phyloP scores from a whole-genome alignment of 2,888 invertebrate genomes.

The Harmothoe impar region DNA sequence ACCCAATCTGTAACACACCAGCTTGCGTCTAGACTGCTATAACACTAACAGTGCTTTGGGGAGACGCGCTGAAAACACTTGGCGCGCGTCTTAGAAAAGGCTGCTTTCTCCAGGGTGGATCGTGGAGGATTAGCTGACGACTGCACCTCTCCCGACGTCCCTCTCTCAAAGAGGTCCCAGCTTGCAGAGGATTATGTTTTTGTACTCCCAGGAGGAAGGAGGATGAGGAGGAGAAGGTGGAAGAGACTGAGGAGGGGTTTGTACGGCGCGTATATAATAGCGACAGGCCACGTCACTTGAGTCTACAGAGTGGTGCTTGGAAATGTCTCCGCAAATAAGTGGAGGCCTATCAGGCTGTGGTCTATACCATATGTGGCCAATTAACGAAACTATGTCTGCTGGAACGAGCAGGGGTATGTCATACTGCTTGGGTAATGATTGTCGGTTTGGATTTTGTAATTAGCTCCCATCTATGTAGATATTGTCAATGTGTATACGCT shows the following conservation, averaged over 20 bases:
- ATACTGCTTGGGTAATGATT: neutral
- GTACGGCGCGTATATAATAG: neutral
- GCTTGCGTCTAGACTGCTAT: neutral
- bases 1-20: neutral
- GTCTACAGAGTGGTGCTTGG: slow-evolving; percentile 3
- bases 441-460: neutral
- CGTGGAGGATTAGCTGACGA: neutral
- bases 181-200: neutral
- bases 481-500: neutral
- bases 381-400: slow-evolving; percentile 1
- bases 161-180: neutral
- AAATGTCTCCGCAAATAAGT: neutral
- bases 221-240: slow-evolving; percentile 6
- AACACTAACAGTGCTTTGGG: neutral
- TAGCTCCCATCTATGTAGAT: neutral
- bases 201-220: neutral
- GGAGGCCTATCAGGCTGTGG: neutral
- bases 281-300: neutral
- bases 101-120: neutral
- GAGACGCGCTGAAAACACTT: neutral
- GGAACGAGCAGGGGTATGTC: neutral
- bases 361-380: slow-evolving; percentile 27
- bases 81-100: neutral
- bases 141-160: neutral
- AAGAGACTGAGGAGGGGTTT: neutral